Conservation (phyloP, 2,888 invertebrate genomes). For the Hedychridium roseum region DNA sequence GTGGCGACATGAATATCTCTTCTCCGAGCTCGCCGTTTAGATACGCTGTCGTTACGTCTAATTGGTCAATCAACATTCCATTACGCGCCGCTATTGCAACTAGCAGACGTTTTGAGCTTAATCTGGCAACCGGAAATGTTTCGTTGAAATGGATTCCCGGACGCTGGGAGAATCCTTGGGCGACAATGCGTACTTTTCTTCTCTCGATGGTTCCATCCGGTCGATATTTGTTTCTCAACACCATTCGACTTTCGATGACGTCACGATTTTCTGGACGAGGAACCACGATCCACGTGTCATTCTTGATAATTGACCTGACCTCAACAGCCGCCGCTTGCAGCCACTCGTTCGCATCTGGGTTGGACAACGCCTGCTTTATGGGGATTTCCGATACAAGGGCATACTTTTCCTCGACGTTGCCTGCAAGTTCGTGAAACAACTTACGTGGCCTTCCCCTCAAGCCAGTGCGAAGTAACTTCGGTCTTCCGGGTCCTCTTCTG, state of each 20-base stretch:
- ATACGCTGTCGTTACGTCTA: conserved; percentile 34
- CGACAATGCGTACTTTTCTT: conserved; percentile 30
- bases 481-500: too few species aligned
- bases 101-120: conserved; percentile 22
- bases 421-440: too few species aligned
- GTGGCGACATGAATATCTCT: conserved; percentile 17
- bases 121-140: conserved; percentile 25
- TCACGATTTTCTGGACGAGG: conserved; percentile 8
- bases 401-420: too few species aligned
- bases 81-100: conserved; percentile 23
- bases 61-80: conserved; percentile 27
- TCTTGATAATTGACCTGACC: conserved; percentile 17
- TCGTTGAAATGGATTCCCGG: conserved; percentile 26
- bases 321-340: conserved; percentile 19
- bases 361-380: conserved; percentile 11
- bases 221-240: conserved; percentile 18
- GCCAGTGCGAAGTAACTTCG: too few species aligned
- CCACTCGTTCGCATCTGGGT: conserved; percentile 20
- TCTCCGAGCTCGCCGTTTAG: conserved; percentile 25
- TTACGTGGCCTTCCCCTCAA: too few species aligned
- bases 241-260: conserved; percentile 5
- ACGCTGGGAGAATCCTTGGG: conserved; percentile 27
- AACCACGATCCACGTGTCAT: conserved; percentile 23
- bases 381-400: conserved; percentile 8
- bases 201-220: conserved; percentile 20